Conservation (phyloP, 2,113 vertebrate genomes). For the Psettodes erumei region DNA sequence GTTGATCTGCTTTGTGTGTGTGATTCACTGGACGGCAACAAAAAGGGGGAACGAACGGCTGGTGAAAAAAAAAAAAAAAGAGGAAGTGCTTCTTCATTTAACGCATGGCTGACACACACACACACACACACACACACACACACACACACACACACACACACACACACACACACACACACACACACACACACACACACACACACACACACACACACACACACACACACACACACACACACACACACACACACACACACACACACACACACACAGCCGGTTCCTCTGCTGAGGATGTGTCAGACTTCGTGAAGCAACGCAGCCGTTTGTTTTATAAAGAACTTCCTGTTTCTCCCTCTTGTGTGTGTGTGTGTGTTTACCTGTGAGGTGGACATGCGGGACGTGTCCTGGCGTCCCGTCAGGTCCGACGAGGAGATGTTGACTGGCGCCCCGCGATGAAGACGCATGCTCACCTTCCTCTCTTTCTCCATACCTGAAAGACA, state of each 20-base stretch:
- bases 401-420: conserved; percentile 94
- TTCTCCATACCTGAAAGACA: conserved; percentile 89
- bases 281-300: background rate
- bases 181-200: no score
- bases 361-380: conserved; percentile 83
- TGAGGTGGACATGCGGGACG: conserved; percentile 95
- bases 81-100: background rate
- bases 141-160: no score
- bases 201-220: no score
- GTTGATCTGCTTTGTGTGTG: no score
- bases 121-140: no score
- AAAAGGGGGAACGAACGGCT: background rate
- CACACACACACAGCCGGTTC: no score
- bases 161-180: no score
- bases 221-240: no score
- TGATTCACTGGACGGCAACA: background rate
- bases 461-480: conserved; percentile 98
- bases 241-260: no score
- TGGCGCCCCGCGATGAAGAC: conserved; percentile 94
- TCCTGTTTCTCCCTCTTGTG: no score
- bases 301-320: background rate
- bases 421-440: conserved; percentile 97
- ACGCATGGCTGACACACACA: background rate
- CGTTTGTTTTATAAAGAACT: no score
- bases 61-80: background rate